These are phyloP conservation scores for Euglossa dilemma DNA, from an alignment of 1,140 invertebrate genomes.

Conservation along the genomic window DNA sequence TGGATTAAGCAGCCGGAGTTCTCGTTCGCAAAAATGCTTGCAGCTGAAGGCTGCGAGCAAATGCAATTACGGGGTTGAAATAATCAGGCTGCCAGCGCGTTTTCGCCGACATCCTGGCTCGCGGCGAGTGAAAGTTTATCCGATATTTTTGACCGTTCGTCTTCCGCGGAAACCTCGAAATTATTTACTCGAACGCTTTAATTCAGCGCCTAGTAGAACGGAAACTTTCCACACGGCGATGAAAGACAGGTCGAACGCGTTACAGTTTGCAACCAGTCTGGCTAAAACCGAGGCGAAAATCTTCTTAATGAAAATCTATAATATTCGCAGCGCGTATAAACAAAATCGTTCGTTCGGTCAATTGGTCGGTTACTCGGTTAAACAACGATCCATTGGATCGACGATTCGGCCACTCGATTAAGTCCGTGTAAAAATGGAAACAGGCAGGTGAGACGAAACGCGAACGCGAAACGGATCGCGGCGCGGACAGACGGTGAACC, in stretches of 20 bases:
- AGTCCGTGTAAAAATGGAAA: background rate
- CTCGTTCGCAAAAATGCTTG: conserved; percentile 47
- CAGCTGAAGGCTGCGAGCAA: conserved; percentile 24
- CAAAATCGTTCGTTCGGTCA: conserved; percentile 16
- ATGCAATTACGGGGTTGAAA: conserved; percentile 28
- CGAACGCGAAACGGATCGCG: background rate
- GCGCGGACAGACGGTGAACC: fast-evolving
- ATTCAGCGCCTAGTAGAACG: background rate
- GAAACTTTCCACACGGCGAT: background rate
- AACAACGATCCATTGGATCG: conserved; percentile 5
- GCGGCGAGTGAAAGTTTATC: background rate
- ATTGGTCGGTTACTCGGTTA: conserved; percentile 6
- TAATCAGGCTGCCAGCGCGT: conserved; percentile 18
- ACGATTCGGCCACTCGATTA: conserved; percentile 18
- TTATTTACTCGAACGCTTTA: background rate
- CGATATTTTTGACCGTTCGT: background rate
- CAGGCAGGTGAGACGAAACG: background rate
- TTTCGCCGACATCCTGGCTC: background rate
- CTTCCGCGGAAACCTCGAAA: background rate
- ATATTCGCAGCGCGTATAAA: background rate
- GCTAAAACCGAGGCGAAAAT: conserved; percentile 3
- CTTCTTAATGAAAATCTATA: conserved; percentile 39
- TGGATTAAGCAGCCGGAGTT: conserved; percentile 49
- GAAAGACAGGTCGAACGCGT: background rate
- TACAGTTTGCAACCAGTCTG: background rate